phyloP scores from a whole-genome alignment of 2,113 vertebrate species.

The human (Homo sapiens) region DNA sequence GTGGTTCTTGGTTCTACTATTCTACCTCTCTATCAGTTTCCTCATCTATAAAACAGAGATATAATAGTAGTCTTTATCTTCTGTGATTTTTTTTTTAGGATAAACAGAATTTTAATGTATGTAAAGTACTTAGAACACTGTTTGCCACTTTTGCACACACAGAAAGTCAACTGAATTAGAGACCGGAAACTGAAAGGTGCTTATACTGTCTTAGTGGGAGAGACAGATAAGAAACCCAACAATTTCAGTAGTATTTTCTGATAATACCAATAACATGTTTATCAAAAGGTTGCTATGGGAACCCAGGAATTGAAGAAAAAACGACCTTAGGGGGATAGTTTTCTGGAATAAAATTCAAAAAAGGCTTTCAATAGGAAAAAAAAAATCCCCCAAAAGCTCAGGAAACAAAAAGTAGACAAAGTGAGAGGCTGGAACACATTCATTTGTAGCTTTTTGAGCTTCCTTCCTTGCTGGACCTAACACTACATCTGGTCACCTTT shows the following conservation, averaged over 20 bases:
- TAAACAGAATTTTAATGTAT: background rate
- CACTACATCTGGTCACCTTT: background rate
- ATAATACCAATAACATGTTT: background rate
- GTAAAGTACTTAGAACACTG: background rate
- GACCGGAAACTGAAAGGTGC: background rate
- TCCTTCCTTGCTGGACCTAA: background rate
- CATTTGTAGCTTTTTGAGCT: background rate
- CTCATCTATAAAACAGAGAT: background rate
- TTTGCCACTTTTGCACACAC: background rate
- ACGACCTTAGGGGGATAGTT: background rate
- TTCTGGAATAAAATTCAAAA: background rate
- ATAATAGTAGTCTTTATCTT: background rate
- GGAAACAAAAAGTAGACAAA: background rate
- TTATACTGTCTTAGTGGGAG: background rate
- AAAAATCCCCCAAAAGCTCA: background rate
- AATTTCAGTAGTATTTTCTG: constrained; percentile 5
- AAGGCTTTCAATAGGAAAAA: background rate
- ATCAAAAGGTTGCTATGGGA: background rate
- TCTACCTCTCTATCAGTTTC: background rate
- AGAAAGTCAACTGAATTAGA: background rate
- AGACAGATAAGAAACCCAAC: background rate
- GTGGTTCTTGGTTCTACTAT: background rate
- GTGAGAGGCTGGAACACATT: background rate
- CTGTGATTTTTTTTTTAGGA: background rate
- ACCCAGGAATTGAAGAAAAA: background rate